phyloP scores from a whole-genome alignment of 2,797 vertebrate species.

The Thaleichthys pacificus region DNA sequence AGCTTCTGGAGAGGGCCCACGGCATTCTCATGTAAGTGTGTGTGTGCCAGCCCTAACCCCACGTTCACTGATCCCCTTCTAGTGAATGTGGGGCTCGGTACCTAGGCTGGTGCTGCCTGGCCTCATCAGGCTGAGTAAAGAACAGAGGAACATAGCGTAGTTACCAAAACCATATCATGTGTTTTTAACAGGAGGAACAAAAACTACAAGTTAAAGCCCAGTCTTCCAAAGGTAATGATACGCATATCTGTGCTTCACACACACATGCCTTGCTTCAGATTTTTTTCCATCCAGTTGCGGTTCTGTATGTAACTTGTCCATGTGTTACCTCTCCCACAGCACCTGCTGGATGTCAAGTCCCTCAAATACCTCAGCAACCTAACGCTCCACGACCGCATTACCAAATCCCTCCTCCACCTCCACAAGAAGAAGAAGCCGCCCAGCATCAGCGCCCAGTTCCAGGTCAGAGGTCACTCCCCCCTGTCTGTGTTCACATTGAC shows the following conservation, averaged over 20 bases:
- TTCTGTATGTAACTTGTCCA: neutral
- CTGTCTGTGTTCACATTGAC: neutral
- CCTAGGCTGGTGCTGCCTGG: too few relatives aligned
- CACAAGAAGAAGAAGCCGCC: constrained; percentile 99
- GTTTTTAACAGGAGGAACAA: constrained; percentile 86
- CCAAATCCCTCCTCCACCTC: constrained; percentile 95
- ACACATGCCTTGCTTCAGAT: neutral
- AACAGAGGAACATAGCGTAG: neutral
- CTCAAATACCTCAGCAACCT: constrained; percentile 93
- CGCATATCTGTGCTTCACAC: neutral
- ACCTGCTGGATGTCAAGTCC: constrained; percentile 93
- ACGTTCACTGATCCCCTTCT: too few relatives aligned
- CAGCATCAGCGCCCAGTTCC: constrained; percentile 98
- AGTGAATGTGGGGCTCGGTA: neutral
- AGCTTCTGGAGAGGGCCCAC: constrained; percentile 93
- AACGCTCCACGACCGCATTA: constrained; percentile 95
- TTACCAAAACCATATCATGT: neutral
- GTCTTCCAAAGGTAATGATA: constrained; percentile 87
- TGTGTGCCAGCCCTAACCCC: neutral
- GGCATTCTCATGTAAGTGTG: constrained; percentile 95
- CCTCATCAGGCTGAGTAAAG: neutral
- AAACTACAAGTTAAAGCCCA: constrained; percentile 88
- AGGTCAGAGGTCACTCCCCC: constrained; percentile 72
- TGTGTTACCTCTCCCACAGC: constrained; percentile 67
- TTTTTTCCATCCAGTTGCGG: neutral